phyloP scores from a whole-genome alignment of 2,113 vertebrate genomes.

The Caranx ignobilis region DNA sequence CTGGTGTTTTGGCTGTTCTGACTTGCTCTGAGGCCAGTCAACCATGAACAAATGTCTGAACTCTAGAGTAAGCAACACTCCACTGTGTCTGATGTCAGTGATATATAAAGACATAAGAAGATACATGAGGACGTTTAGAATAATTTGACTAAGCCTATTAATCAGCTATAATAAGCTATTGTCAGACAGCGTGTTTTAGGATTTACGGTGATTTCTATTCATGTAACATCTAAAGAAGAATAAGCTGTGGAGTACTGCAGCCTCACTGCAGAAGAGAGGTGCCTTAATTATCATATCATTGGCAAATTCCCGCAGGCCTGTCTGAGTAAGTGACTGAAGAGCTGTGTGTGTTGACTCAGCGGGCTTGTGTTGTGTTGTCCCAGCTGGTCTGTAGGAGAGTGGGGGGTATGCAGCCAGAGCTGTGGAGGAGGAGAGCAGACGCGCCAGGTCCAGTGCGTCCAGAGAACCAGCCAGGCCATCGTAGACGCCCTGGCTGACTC shows the following conservation, averaged over 20 bases:
- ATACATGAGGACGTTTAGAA: background rate
- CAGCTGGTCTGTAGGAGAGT: constrained; percentile 90
- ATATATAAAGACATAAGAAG: constrained; percentile 1
- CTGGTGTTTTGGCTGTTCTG: constrained; percentile 37
- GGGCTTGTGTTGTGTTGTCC: constrained; percentile 62
- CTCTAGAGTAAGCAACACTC: constrained; percentile 11
- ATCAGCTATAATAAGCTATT: background rate
- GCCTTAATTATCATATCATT: constrained; percentile 24
- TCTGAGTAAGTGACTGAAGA: constrained; percentile 50
- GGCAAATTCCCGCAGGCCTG: constrained; percentile 35
- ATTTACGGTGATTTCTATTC: background rate
- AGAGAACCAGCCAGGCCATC: constrained; percentile 70
- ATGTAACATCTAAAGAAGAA: constrained; percentile 7
- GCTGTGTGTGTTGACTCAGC: constrained; percentile 64
- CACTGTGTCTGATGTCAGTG: constrained; percentile 14
- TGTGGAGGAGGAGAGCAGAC: constrained; percentile 88
- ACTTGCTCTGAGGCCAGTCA: constrained; percentile 41
- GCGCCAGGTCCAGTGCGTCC: constrained; percentile 84
- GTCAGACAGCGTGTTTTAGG: background rate
- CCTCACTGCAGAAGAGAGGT: background rate
- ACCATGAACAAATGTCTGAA: constrained; percentile 40
- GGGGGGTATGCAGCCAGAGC: constrained; percentile 87
- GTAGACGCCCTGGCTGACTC: constrained; percentile 72
- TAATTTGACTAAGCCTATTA: background rate
- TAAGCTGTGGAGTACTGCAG: background rate